These are phyloP conservation scores for Erythrocebus patas DNA, from an alignment of 2,113 vertebrate genomes.

Conservation along the genomic window DNA sequence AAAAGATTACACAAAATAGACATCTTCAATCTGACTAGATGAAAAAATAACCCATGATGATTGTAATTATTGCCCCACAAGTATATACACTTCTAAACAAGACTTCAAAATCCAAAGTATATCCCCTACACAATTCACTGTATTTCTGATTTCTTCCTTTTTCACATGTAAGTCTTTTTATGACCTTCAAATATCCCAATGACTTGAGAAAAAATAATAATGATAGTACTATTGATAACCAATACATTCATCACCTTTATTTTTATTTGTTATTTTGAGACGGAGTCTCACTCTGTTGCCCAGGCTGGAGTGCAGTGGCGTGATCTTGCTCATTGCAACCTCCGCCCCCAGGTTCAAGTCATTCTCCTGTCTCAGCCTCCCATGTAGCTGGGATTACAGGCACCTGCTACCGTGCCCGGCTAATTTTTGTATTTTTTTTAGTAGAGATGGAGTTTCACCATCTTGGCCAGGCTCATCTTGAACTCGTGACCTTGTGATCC, in stretches of 20 bases:
- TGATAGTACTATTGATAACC: background rate
- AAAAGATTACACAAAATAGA: slow-evolving; percentile 52
- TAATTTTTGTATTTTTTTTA: too few species aligned
- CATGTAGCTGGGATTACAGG: too few species aligned
- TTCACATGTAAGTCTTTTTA: slow-evolving; percentile 11
- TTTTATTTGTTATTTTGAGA: too few species aligned
- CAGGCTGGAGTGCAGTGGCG: too few species aligned
- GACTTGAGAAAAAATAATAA: slow-evolving; percentile 13
- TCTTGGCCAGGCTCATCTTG: too few species aligned
- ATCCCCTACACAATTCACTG: background rate
- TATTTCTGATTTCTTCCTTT: slow-evolving; percentile 40
- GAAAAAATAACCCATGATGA: slow-evolving; percentile 40
- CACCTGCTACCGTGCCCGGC: too few species aligned
- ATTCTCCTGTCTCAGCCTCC: too few species aligned
- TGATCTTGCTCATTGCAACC: too few species aligned
- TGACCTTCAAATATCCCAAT: slow-evolving; percentile 32
- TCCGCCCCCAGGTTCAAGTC: too few species aligned
- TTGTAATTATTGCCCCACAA: slow-evolving; percentile 15
- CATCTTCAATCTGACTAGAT: slow-evolving; percentile 30
- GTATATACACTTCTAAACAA: background rate
- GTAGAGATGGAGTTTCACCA: too few species aligned
- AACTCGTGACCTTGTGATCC: too few species aligned
- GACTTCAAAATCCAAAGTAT: background rate
- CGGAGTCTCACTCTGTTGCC: too few species aligned
- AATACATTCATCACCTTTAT: slow-evolving; percentile 18